Evolutionary conservation across 2,113 vertebrate species (phyloP).

Genomic region (Eupsittula cactorum): DNA sequence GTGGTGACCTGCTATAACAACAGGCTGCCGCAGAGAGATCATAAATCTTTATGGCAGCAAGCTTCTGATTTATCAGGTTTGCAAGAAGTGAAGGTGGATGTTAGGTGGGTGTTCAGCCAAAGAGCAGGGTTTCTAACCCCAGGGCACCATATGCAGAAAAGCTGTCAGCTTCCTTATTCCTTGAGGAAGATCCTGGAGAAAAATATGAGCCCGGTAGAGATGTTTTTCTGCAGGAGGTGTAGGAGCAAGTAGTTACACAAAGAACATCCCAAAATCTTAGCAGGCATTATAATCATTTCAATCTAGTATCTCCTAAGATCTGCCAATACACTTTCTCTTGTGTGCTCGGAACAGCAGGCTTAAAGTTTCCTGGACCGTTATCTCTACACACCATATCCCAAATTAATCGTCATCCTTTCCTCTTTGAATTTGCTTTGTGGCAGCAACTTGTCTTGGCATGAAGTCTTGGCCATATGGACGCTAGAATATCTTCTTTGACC

Average conservation of each 20-base stretch:
- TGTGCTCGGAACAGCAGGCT: not conserved
- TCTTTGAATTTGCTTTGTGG: slow-evolving; percentile 43
- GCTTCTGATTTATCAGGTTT: not conserved
- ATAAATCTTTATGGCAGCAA: not conserved
- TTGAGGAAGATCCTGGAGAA: not conserved
- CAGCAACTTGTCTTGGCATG: slow-evolving; percentile 55
- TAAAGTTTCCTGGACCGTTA: slow-evolving; percentile 12
- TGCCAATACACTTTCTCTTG: not conserved
- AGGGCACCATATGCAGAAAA: not conserved
- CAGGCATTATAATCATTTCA: not conserved
- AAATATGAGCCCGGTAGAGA: not conserved
- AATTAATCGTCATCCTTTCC: not conserved
- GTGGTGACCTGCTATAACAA: not conserved
- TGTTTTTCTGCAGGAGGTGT: not conserved
- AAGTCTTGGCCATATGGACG: slow-evolving; percentile 54
- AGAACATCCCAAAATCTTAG: not conserved
- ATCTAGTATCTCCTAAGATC: not conserved
- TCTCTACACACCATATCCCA: not conserved
- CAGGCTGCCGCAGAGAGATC: not conserved
- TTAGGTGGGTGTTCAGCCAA: not conserved
- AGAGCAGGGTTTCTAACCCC: not conserved
- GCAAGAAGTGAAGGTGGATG: not conserved
- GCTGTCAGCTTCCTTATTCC: not conserved
- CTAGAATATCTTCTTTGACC: slow-evolving; percentile 54
- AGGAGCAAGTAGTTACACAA: not conserved